Conservation (phyloP, 1,140 invertebrate species). For the Dinoponera quadriceps region DNA sequence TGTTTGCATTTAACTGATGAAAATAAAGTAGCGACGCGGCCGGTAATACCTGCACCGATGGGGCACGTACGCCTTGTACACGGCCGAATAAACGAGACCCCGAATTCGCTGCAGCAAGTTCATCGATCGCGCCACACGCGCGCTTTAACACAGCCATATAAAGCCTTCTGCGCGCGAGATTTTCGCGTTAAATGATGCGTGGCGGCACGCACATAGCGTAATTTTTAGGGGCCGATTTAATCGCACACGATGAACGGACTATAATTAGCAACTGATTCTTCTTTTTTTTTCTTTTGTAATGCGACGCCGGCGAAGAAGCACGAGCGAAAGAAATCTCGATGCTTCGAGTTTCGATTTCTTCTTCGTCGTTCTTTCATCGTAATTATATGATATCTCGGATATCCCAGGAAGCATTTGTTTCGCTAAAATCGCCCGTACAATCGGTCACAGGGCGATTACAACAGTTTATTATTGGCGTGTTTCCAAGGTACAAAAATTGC, state of each 20-base stretch:
- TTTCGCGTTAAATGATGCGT: not conserved
- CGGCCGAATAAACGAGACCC: constrained; percentile 27
- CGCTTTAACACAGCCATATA: not conserved
- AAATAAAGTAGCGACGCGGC: constrained; percentile 51
- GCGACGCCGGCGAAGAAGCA: not conserved
- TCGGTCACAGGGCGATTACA: too few species aligned
- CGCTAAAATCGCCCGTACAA: not conserved
- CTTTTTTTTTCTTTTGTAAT: too few species aligned
- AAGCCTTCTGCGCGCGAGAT: not conserved
- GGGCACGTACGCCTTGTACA: constrained; percentile 6
- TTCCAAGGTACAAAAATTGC: too few species aligned
- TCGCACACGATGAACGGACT: not conserved
- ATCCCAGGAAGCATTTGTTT: not conserved
- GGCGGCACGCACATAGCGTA: not conserved
- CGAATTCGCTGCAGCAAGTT: constrained; percentile 7
- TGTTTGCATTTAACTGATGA: constrained; percentile 63
- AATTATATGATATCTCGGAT: not conserved
- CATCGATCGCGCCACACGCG: constrained; percentile 46
- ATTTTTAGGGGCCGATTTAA: not conserved
- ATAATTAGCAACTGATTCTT: not conserved
- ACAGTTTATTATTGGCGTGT: too few species aligned
- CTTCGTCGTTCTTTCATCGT: not conserved
- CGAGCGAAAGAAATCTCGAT: constrained; percentile 20
- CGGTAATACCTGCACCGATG: constrained; percentile 40
- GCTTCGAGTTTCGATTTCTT: not conserved